Conservation (phyloP, 2,113 vertebrate species). For the Cephalopterus ornatus region DNA sequence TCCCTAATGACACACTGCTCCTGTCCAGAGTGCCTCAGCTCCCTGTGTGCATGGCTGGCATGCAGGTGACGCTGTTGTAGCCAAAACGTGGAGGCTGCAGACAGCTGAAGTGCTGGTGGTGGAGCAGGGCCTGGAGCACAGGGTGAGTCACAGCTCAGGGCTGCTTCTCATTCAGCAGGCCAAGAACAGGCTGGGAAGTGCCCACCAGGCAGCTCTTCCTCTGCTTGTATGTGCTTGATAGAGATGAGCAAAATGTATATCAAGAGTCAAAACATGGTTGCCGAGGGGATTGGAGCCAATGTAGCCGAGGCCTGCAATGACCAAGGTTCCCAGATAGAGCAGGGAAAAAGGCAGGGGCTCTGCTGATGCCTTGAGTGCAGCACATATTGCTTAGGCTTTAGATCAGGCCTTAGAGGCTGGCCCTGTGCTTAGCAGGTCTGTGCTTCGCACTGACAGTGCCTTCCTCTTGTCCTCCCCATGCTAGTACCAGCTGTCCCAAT, state of each 20-base stretch:
- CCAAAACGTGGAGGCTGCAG: background rate
- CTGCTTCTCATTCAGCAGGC: background rate
- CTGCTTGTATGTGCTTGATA: background rate
- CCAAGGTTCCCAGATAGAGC: background rate
- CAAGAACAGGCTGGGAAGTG: background rate
- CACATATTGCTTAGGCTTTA: background rate
- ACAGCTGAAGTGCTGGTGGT: background rate
- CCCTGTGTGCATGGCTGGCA: background rate
- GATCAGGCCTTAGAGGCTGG: background rate
- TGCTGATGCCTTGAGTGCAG: background rate
- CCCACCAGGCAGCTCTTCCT: background rate
- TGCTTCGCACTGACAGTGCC: background rate
- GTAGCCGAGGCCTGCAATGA: background rate
- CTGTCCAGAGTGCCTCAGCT: background rate
- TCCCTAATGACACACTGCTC: background rate
- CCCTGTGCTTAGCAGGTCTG: background rate
- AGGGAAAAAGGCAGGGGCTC: background rate
- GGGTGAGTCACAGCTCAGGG: background rate
- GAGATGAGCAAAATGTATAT: background rate
- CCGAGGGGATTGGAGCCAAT: background rate
- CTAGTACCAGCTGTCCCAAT: background rate
- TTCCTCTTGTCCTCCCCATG: background rate
- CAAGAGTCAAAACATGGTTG: background rate
- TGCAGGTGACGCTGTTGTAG: background rate
- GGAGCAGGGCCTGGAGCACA: background rate